phyloP scores from a whole-genome alignment of 2,888 invertebrate species.

The Blera fallax region DNA sequence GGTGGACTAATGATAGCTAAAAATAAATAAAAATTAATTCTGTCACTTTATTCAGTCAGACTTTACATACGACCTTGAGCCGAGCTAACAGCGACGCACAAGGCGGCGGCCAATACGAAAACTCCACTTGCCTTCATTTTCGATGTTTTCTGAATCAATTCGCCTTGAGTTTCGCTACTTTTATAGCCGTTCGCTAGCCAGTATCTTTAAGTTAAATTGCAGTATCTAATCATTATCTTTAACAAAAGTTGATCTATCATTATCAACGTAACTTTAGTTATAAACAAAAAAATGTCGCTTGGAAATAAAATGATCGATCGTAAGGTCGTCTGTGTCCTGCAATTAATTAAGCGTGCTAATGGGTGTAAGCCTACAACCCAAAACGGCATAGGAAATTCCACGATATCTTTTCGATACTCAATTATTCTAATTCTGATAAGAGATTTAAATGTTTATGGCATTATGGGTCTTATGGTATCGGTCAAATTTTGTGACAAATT shows the following conservation, averaged over 20 bases:
- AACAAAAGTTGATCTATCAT: not conserved
- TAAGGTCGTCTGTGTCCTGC: not conserved
- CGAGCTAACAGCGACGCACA: not conserved
- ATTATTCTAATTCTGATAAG: not conserved
- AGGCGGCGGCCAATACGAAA: not conserved
- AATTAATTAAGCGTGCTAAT: not conserved
- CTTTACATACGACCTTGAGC: not conserved
- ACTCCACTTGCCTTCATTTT: constrained; percentile 7
- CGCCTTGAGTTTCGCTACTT: not conserved
- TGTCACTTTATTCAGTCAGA: no score
- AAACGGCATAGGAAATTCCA: not conserved
- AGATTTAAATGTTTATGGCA: not conserved
- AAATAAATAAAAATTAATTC: not conserved
- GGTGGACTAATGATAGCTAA: not conserved
- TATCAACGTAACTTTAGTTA: not conserved
- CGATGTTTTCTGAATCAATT: not conserved
- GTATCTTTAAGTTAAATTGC: not conserved
- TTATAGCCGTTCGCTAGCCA: not conserved
- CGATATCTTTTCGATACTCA: not conserved
- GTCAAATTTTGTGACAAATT: constrained; percentile 6
- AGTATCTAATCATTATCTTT: not conserved
- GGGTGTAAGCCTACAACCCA: not conserved
- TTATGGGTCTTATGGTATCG: not conserved
- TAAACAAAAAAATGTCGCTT: not conserved
- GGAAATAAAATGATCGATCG: not conserved